Base-by-base conservation (phyloP, 2,797 vertebrate genomes). In the Distichodus sexfasciatus region DNA sequence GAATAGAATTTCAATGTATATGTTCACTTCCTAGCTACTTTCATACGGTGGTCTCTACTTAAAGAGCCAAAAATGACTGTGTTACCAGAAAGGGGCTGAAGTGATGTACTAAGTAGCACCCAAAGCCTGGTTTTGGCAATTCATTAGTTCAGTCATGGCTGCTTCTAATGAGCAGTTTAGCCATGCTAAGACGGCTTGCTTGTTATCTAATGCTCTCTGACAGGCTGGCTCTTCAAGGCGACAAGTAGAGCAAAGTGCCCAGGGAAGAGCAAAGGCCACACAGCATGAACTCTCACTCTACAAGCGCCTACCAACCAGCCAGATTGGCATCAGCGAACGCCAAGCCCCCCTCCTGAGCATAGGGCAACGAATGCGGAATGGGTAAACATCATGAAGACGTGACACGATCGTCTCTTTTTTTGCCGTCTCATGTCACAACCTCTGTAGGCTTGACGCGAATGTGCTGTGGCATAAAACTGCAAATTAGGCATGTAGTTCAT, bases 401-500 rank as follows among this genome's bases (percentile, higher is more conserved):
- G 28, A 29, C 3, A 40, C 46, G 23, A 67, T 62, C 28, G 36
- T 69, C 33, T 57, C 23, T 76, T 58, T 66, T 26, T 63, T 29
- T 44, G 29, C 66, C 62, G 59, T 80, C 66, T 82, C 65, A 74
- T 77, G 71, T 80, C 40, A 64, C 72, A 76, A 77, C 75, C 69
- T 73, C 54, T 58, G 29, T 53, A 23, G 57, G 29, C 74, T 82
- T 83, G 80, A 83, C 51, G 61, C 47, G 60, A 81, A 83, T 76
- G 54, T 57, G 58, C 59, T 76, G 73, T 77, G 72, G 76, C 71
- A 47, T 83, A 74, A 83, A 80, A 65, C 75, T 77, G 66, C 67
- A 84, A 85, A 87, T 84, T 78, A 85, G 74, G 57, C 55, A 9
- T 65, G 68, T 60, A 48, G 69, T 76, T 82, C 69, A 38, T 17